A percentile compares a stretch with the other conserved stretches of the same genome.
Evolutionary conservation across 2,797 vertebrate genomes (phyloP).

Genomic region (Pseudotriccus pelzelni): DNA sequence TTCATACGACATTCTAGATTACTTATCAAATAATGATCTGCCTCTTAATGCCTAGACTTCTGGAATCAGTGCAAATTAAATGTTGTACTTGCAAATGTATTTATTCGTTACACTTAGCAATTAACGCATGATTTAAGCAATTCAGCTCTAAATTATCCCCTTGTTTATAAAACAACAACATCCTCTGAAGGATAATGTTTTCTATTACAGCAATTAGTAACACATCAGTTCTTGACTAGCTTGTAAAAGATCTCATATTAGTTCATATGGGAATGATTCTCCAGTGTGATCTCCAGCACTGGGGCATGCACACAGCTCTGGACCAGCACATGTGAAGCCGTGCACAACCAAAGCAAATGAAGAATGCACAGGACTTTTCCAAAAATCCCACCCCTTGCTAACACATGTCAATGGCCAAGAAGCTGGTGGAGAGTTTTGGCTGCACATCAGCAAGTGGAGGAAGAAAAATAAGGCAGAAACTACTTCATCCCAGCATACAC

Average conservation of each 20-base stretch:
- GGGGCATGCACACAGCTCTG: not conserved
- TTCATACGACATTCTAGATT: not conserved
- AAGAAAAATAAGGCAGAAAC: not conserved
- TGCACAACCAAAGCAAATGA: not conserved
- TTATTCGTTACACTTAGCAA: constrained; percentile 28
- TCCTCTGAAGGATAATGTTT: constrained; percentile 30
- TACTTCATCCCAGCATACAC: not conserved
- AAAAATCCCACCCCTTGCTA: not conserved
- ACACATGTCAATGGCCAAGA: not conserved
- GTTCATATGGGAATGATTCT: not conserved
- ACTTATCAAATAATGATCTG: constrained; percentile 34
- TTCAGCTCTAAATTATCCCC: constrained; percentile 33
- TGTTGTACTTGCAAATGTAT: constrained; percentile 17
- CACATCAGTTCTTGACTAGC: constrained; percentile 9
- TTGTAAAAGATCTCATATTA: not conserved
- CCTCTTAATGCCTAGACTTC: not conserved
- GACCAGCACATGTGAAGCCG: accelerated
- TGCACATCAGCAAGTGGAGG: not conserved
- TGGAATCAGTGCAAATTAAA: constrained; percentile 29
- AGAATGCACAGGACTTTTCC: not conserved
- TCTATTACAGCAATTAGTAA: constrained; percentile 35
- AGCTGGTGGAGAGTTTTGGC: not conserved
- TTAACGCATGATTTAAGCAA: constrained; percentile 35
- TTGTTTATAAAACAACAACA: constrained; percentile 52
- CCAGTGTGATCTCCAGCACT: not conserved